Percentiles rank a stretch among this genome's conserved stretches.
phyloP scores from a whole-genome alignment of 2,797 vertebrate species.

The Mormyrops boulengeri region DNA sequence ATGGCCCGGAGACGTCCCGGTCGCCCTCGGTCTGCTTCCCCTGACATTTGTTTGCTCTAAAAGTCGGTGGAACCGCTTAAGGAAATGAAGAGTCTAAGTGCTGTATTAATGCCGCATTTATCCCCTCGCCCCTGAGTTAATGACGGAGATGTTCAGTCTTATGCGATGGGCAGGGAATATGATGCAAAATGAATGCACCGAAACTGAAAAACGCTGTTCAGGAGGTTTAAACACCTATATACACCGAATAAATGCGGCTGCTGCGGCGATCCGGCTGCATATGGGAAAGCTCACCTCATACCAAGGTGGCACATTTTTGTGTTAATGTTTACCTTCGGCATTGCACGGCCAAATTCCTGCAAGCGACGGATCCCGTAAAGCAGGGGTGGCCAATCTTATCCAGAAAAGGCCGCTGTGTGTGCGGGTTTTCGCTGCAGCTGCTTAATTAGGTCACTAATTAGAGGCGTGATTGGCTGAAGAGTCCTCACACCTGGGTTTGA shows the following conservation, averaged over 20 bases:
- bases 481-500: too few species aligned
- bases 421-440: too few species aligned
- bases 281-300: slow-evolving; percentile 46
- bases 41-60: not conserved
- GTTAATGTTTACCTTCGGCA: slow-evolving; percentile 49
- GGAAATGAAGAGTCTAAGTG: not conserved
- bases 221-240: not conserved
- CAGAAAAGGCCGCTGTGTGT: too few species aligned
- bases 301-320: slow-evolving; percentile 47
- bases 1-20: not conserved
- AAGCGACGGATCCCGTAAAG: not conserved
- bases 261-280: not conserved
- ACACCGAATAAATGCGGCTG: not conserved
- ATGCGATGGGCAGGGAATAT: not conserved
- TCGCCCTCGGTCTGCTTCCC: not conserved
- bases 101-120: not conserved
- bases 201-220: not conserved
- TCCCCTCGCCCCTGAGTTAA: not conserved
- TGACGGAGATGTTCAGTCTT: not conserved
- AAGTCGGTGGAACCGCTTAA: not conserved
- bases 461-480: too few species aligned
- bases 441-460: too few species aligned
- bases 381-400: too few species aligned
- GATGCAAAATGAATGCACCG: not conserved
- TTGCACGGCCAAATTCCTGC: slow-evolving; percentile 48